Evolutionary conservation across 2,113 vertebrate genomes (phyloP), one percentile per base, ranked within the genome.

Genomic region (Cheirogaleus medius): DNA sequence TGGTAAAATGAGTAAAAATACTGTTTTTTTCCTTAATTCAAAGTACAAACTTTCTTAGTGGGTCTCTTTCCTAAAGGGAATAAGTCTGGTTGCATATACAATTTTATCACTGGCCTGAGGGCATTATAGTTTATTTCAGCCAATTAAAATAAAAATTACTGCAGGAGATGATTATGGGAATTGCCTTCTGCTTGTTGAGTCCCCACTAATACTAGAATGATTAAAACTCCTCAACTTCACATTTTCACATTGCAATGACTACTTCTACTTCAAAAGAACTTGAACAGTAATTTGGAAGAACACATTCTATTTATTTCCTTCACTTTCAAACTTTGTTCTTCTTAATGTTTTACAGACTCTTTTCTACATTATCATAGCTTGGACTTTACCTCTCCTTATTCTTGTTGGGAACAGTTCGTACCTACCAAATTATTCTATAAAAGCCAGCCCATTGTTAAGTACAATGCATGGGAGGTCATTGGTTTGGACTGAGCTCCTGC

Each of bases 61-160:
- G 13, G 82, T 95, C 7, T 81, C 2, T 93, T 87, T 97, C 92
- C 69, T 95, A 77, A 97, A 96, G 39, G 77, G 69, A 92, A 96
- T 90, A 91, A 89, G 90, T 14, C 82, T 97, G 64, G 86, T 10
- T 56, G 88, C 39, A 20, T 92, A 2, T 37, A 39, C 4, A 58
- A 56, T 89, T 97, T 94, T 97, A 94, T 94, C 81, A 32, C 29
- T 98, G 91, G 88, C 97, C 95, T 90, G 81, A 83, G 69, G 95
- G 87, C 95, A 97, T 83, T 94, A 87, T 63, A 86, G 84, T 98
- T 98, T 97, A 97, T 98, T 98, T 98, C 96, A 98, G 84, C 81
- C 97, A 98, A 98, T 98, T 98, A 99, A 98, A 98, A 95, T 97
- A 97, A 97, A 90, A 98, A 85, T 98, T 98, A 97, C 95, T 97